Percentiles rank a stretch among this genome's conserved stretches.
These are phyloP conservation scores for Podocnemis expansa DNA, from an alignment of 2,113 vertebrate species.

Conservation along the genomic window DNA sequence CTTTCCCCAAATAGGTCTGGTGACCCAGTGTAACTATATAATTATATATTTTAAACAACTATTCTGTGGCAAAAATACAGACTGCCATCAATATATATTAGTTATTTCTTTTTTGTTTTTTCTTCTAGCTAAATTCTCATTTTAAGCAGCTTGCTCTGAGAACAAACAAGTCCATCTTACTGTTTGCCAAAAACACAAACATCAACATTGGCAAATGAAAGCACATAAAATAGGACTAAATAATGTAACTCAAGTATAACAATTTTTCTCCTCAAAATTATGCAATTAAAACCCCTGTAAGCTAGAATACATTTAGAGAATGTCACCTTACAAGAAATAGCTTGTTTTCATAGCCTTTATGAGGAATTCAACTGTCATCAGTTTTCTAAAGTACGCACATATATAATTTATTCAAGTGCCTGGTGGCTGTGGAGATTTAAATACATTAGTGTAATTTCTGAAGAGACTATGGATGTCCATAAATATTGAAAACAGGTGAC, in stretches of 20 bases:
- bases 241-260: background rate
- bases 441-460: background rate
- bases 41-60: background rate
- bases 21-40: background rate
- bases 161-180: background rate
- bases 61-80: background rate
- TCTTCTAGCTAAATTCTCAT: background rate
- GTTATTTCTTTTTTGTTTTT: background rate
- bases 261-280: background rate
- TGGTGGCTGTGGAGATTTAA: background rate
- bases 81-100: background rate
- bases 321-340: background rate
- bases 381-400: background rate
- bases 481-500: background rate
- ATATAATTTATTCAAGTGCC: background rate
- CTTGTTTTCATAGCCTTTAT: background rate
- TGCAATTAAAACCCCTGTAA: background rate
- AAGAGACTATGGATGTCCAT: background rate
- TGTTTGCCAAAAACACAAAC: background rate
- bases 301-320: background rate
- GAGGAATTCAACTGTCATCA: background rate
- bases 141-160: background rate
- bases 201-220: background rate
- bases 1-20: background rate
- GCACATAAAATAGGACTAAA: background rate